Evolutionary conservation across 2,113 vertebrate genomes (phyloP).

Genomic region (Tricholaema leucomelas): DNA sequence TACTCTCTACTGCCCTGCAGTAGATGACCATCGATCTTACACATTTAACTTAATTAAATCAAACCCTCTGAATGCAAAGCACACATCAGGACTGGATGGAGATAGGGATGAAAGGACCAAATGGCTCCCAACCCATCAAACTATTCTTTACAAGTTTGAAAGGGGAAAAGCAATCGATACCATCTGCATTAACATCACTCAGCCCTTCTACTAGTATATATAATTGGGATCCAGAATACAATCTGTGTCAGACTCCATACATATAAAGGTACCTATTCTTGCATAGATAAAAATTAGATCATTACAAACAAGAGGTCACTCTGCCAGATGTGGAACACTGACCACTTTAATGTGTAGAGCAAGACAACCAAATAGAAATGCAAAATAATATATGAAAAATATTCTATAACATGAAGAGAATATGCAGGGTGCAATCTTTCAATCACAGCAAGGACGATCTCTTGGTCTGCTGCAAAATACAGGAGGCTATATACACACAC

Average conservation of each 20-base stretch:
- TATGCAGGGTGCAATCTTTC: background rate
- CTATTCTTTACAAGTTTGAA: background rate
- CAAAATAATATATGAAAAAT: background rate
- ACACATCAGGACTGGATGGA: background rate
- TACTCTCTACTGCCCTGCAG: background rate
- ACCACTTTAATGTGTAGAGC: background rate
- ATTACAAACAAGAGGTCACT: background rate
- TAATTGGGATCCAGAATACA: background rate
- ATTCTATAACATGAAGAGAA: background rate
- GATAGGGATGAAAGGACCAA: background rate
- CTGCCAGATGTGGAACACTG: background rate
- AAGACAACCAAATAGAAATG: background rate
- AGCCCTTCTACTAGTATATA: background rate
- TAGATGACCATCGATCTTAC: background rate
- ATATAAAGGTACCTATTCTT: background rate
- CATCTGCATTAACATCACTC: background rate
- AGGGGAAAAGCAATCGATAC: background rate
- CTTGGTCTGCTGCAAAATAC: background rate
- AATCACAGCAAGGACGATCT: background rate
- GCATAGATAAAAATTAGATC: background rate
- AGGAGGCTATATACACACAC: background rate
- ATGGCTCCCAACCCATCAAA: slow-evolving; percentile 1
- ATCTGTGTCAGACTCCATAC: background rate
- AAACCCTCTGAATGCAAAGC: background rate
- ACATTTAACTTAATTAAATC: slow-evolving; percentile 26